Percentiles rank a stretch among this genome's conserved stretches.
Conservation (phyloP, 2,113 vertebrate genomes). For the Solea solea region DNA sequence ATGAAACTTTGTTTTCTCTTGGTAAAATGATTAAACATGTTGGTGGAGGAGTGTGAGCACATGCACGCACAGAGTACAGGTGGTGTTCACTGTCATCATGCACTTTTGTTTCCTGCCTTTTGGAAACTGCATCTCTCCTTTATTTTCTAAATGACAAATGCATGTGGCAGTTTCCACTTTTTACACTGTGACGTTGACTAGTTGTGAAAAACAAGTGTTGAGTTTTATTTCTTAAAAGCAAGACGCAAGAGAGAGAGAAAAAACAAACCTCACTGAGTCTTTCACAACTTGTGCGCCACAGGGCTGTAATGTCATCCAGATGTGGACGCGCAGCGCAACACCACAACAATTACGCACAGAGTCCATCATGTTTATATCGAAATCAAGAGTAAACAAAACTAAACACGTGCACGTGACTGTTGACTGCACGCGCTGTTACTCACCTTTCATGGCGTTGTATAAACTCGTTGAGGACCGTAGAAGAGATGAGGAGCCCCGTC, state of each 20-base stretch:
- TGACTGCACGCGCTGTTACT: neutral
- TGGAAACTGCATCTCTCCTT: no score
- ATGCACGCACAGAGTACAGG: no score
- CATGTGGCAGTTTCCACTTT: no score
- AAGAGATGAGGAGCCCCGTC: slow-evolving; percentile 71
- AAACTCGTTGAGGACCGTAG: slow-evolving; percentile 56
- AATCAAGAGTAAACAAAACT: neutral
- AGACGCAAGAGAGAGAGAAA: slow-evolving; percentile 18
- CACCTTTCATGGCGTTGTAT: slow-evolving; percentile 83
- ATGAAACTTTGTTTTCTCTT: neutral
- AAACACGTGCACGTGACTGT: fast-evolving
- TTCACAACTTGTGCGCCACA: slow-evolving; percentile 80
- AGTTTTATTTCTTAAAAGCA: slow-evolving; percentile 1
- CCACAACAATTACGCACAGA: slow-evolving; percentile 5
- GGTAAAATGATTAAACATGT: neutral
- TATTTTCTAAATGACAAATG: no score
- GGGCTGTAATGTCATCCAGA: slow-evolving; percentile 89
- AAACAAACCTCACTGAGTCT: slow-evolving; percentile 70
- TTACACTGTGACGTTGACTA: neutral
- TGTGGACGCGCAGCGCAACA: slow-evolving; percentile 67
- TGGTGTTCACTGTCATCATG: neutral
- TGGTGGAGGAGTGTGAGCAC: neutral
- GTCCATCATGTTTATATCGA: neutral
- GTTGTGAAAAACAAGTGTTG: neutral
- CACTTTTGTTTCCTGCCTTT: neutral